A percentile compares a stretch with the other conserved stretches of the same genome.
Conservation (phyloP, 1,140 invertebrate species). For the Camponotus pennsylvanicus region DNA sequence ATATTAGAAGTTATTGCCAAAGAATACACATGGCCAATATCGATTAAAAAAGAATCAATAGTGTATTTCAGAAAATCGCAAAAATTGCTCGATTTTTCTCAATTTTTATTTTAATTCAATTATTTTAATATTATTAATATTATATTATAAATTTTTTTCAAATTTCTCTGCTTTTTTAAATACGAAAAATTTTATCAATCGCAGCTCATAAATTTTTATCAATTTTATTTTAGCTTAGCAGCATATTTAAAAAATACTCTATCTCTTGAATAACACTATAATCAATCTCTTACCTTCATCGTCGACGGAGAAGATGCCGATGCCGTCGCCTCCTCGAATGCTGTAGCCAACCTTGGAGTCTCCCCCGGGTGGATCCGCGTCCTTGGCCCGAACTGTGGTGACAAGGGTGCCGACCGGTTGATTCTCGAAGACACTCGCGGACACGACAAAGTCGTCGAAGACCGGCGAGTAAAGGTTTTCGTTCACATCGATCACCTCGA, state of each 20-base stretch:
- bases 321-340: slow-evolving; percentile 95
- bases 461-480: slow-evolving; percentile 94
- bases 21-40: slow-evolving; percentile 9
- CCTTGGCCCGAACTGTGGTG: slow-evolving; percentile 91
- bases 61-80: background rate
- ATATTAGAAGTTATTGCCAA: slow-evolving; percentile 32
- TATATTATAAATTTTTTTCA: background rate
- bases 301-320: slow-evolving; percentile 96
- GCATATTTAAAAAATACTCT: background rate
- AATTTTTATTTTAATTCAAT: background rate
- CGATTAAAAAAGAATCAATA: slow-evolving; percentile 50
- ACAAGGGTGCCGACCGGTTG: slow-evolving; percentile 91
- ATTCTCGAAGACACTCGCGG: slow-evolving; percentile 91
- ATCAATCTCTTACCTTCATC: slow-evolving; percentile 90
- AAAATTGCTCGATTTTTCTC: background rate
- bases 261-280: background rate
- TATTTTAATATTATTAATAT: too few relatives aligned
- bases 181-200: background rate
- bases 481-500: slow-evolving; percentile 97
- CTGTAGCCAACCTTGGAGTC: slow-evolving; percentile 95
- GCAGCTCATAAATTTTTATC: background rate
- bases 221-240: background rate
- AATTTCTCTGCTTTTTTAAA: background rate
- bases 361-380: slow-evolving; percentile 92
- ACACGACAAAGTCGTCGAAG: slow-evolving; percentile 93